Conservation (phyloP, 2,888 invertebrate genomes). For the Tridacna crocea region DNA sequence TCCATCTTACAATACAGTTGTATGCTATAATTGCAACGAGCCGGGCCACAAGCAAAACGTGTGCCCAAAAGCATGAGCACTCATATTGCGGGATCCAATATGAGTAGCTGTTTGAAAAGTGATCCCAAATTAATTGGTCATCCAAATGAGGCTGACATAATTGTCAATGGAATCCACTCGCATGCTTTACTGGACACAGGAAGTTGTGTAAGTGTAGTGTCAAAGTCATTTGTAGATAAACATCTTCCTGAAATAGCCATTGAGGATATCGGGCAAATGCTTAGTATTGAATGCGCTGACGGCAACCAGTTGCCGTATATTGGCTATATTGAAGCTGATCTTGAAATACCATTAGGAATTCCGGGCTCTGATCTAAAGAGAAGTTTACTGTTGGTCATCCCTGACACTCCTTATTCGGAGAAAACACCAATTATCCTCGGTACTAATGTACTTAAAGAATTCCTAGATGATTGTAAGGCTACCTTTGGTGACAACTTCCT, state of each 20-base stretch:
- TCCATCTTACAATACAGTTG: too few relatives aligned
- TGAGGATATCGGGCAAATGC: not conserved
- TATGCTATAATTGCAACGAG: too few relatives aligned
- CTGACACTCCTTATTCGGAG: too few relatives aligned
- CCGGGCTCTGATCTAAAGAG: not conserved
- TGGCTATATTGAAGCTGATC: constrained; percentile 27
- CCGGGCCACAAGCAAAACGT: too few relatives aligned
- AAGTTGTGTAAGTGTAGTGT: constrained; percentile 1
- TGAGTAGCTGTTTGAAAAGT: not conserved
- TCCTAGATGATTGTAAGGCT: constrained; percentile 1
- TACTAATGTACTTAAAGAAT: constrained; percentile 28
- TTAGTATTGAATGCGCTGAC: constrained; percentile 40
- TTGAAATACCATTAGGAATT: constrained; percentile 15
- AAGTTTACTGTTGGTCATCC: constrained; percentile 33
- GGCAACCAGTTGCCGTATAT: too few relatives aligned
- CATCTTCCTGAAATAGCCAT: constrained; percentile 4
- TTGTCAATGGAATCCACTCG: constrained; percentile 8
- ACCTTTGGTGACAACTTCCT: constrained; percentile 28
- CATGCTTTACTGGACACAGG: constrained; percentile 36
- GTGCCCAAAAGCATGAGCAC: too few relatives aligned
- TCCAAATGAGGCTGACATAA: constrained; percentile 24
- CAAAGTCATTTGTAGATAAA: constrained; percentile 12
- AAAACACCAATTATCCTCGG: constrained; percentile 37
- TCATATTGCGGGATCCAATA: constrained; percentile 17
- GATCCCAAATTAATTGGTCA: constrained; percentile 36